Conservation (phyloP, 2,888 invertebrate genomes). For the Ceriagrion tenellum region DNA sequence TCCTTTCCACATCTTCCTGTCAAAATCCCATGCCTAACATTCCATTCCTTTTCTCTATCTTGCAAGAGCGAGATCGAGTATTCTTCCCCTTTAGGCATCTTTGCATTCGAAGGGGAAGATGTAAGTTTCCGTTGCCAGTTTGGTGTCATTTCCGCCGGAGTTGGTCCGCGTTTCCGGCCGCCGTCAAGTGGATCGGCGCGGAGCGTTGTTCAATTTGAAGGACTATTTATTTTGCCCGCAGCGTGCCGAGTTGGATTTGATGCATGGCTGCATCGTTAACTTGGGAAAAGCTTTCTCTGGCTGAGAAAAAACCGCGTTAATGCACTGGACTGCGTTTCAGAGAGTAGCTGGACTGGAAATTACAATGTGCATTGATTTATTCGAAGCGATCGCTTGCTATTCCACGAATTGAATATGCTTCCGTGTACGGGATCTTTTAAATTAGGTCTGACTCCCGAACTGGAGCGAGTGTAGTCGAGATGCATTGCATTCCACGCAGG, state of each 20-base stretch:
- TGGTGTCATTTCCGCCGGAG: not conserved
- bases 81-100: not conserved
- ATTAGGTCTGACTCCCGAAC: no score
- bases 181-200: not conserved
- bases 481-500: no score
- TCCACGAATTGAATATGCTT: no score
- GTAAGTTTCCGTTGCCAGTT: not conserved
- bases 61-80: not conserved
- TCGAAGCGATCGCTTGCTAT: no score
- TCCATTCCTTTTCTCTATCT: not conserved
- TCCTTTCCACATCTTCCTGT: not conserved
- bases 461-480: no score
- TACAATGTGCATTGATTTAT: no score
- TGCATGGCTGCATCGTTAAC: not conserved
- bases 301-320: not conserved
- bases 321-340: not conserved
- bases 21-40: not conserved
- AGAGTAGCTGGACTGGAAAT: not conserved
- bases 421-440: no score
- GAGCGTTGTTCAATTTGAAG: not conserved
- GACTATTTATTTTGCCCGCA: not conserved
- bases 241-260: not conserved
- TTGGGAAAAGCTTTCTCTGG: not conserved
- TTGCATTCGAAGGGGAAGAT: not conserved
- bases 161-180: not conserved